Base-by-base conservation (phyloP, 2,888 invertebrate species). In the Leucophenga montana region DNA sequence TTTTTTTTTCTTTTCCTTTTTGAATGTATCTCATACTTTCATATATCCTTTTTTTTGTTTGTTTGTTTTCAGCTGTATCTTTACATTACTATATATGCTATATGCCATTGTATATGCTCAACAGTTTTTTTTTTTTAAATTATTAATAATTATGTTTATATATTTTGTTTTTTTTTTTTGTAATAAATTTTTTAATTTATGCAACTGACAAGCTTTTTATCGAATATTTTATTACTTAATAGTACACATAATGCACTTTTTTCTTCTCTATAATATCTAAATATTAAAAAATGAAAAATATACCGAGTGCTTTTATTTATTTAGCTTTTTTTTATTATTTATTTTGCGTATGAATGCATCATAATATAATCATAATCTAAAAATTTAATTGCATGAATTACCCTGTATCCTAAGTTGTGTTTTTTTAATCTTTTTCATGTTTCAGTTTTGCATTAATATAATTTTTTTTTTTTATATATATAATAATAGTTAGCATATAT, bases 351-450 rank as follows among this genome's bases (percentile, higher is more conserved):
- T 14, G 14, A 27, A n/a, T 44, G 75, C 48, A 69, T 53, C 70
- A 69, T 70, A 67, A 66, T 68, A 14, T 68, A 14, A 62, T 71
- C 64, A 68, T 69, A 67, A 64, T 73, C 73, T 56, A 54, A 46
- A n/a, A 67, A 76, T 92, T 94, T 93, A 94, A 94, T 94, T 94
- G 94, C 94, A 94, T 95, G 94, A 94, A 94, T 94, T 95, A 95
- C 95, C 95, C 95, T 95, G 95, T 95, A 94, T 94, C 95, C 95
- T 94, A 94, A 86, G 78, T 76, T 76, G 74, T 76, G 66, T 71
- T 70, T n/a, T n/a, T n/a, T n/a, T 74, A 69, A 39, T 73, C 71
- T 70, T 67, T 72, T 66, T 75, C 72, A 67, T 69, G 69, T 14
- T 68, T 68, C 5, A 72, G 66, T 72, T 71, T 70, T 71, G 71